Evolutionary conservation across 2,113 vertebrate species (phyloP).

Genomic region (Platanista minor): DNA sequence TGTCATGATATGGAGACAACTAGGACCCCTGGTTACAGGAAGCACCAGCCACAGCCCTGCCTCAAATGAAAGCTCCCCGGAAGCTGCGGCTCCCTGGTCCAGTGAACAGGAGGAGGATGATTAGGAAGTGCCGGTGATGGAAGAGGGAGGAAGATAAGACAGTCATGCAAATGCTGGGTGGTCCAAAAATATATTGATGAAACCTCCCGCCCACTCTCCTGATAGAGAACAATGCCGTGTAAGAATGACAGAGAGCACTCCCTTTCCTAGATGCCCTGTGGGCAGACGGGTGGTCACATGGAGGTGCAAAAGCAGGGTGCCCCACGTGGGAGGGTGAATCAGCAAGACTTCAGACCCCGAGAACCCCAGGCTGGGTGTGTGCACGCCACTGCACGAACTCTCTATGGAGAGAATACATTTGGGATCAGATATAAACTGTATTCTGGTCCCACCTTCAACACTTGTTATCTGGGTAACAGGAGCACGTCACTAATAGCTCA

Average conservation of each 20-base stretch:
- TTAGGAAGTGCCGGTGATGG: not conserved
- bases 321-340: rapidly evolving
- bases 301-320: no score
- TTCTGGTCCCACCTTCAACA: not conserved
- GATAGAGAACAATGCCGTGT: not conserved
- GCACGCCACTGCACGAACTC: no score
- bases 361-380: not conserved
- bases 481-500: not conserved
- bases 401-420: no score
- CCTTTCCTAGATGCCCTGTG: rapidly evolving
- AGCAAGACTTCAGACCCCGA: not conserved
- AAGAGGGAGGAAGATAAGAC: not conserved
- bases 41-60: no score
- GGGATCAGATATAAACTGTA: not conserved
- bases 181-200: not conserved
- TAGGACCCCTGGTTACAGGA: not conserved
- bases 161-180: not conserved
- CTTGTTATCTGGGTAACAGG: not conserved
- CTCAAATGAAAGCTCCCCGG: not conserved
- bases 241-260: no score
- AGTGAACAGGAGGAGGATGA: rapidly evolving
- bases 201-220: not conserved
- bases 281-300: not conserved
- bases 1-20: not conserved
- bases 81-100: not conserved